Base-by-base conservation (phyloP, 30 jellyfish, hydroid and myxozoan species). In the Cassiopea xamachana region DNA sequence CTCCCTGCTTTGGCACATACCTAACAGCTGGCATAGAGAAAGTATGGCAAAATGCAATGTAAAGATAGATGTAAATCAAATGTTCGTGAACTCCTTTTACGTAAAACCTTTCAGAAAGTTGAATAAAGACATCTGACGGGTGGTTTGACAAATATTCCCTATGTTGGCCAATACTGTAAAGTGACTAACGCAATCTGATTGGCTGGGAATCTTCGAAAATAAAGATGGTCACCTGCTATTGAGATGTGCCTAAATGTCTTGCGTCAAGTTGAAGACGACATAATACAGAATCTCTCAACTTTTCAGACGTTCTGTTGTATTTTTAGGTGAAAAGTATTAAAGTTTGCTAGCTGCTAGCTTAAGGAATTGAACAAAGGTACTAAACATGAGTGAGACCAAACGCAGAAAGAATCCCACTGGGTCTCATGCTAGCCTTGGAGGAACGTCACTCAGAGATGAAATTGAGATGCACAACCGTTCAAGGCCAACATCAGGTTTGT, bases 371-470 rank as follows among this genome's bases (percentile, higher is more conserved):
- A 70, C 16, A 14, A 9, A 71, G 60, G 4, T 1, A 60, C 13
- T 3, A 50, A 58, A 77, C n/a, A 94, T 94, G 98, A 94, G 97
- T 79, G 98, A 90, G 75, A 73, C 96, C 69, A 94, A 90, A 87
- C 96, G 98, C 3, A 77, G 97, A 60, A 89, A 84, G 78, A 90
- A 86, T 75, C 97, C 97, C 6, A 55, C 94, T 43, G 98, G 98
- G 7, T 96, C 99, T 45, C 98, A 96, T 58, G 93, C 94, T 1
- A 96, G 99, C 83, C 97, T 92, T 44, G 94, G 95, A 18, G 98
- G 95, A 73, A 90, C 86, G 81, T 82, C 98, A 1, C 73, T 68
- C 46, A 81, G 93, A 55, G 97, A 94, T 79, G 97, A 96, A 46
- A 89, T 88, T 95, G 99, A 96, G 88, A 82, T 96, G 94, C 97